Conservation (phyloP, 2,113 vertebrate genomes). For the Indri indri region DNA sequence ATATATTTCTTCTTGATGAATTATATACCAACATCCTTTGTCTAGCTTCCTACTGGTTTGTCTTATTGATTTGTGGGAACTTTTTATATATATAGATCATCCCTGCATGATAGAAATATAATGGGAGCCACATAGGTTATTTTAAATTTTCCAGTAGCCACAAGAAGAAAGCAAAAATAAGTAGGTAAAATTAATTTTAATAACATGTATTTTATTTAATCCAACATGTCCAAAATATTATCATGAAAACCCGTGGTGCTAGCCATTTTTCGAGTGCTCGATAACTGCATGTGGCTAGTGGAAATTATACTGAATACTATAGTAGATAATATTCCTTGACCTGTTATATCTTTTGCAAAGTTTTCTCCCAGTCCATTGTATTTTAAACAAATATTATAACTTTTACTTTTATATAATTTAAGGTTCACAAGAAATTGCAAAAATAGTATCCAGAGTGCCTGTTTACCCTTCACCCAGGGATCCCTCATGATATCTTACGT, state of each 20-base stretch:
- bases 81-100: background rate
- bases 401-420: background rate
- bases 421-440: background rate
- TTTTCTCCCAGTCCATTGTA: background rate
- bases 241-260: background rate
- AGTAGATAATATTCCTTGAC: background rate
- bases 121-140: background rate
- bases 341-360: background rate
- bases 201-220: background rate
- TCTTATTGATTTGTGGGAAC: background rate
- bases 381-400: background rate
- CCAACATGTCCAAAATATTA: background rate
- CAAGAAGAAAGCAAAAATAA: background rate
- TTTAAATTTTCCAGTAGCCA: background rate
- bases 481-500: background rate
- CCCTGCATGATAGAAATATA: background rate
- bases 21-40: background rate
- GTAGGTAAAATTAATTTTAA: background rate
- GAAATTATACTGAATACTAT: background rate
- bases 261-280: background rate
- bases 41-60: background rate
- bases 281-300: background rate
- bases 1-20: background rate
- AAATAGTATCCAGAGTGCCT: background rate
- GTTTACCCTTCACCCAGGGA: background rate